These are phyloP conservation scores for Montipora foliosa DNA, from an alignment of 64 coral and sea anemone species.

Conservation along the genomic window DNA sequence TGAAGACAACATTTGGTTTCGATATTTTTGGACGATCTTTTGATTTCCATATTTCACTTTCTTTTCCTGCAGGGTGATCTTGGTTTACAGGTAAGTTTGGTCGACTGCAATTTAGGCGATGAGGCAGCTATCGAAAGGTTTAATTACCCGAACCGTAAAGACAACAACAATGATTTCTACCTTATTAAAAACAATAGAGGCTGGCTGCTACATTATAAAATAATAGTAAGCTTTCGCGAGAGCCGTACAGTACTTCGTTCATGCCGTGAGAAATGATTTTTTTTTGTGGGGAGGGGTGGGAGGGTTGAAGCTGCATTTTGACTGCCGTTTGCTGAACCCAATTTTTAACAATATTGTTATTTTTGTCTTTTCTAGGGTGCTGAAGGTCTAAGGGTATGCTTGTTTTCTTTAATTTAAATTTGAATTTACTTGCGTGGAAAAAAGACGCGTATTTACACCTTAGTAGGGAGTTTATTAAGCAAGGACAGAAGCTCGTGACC, in stretches of 20 bases:
- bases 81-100: constrained; percentile 28
- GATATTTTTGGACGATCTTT: neutral
- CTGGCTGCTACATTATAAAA: too few relatives aligned
- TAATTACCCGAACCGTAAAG: too few relatives aligned
- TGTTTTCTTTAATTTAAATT: neutral
- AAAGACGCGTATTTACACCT: too few relatives aligned
- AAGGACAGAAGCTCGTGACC: too few relatives aligned
- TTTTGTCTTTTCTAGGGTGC: constrained; percentile 8
- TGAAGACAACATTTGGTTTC: neutral
- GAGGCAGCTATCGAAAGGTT: too few relatives aligned
- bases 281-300: too few relatives aligned
- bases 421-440: neutral
- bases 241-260: too few relatives aligned
- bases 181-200: too few relatives aligned
- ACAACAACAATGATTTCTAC: too few relatives aligned
- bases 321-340: neutral
- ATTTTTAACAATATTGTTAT: neutral
- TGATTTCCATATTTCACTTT: neutral
- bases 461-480: too few relatives aligned
- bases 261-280: too few relatives aligned
- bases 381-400: constrained; percentile 42
- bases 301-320: neutral
- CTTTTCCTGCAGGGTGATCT: constrained; percentile 41
- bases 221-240: too few relatives aligned
- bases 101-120: neutral